Evolutionary conservation across 2,113 vertebrate genomes (phyloP).

Genomic region (Phalacrocorax carbo): DNA sequence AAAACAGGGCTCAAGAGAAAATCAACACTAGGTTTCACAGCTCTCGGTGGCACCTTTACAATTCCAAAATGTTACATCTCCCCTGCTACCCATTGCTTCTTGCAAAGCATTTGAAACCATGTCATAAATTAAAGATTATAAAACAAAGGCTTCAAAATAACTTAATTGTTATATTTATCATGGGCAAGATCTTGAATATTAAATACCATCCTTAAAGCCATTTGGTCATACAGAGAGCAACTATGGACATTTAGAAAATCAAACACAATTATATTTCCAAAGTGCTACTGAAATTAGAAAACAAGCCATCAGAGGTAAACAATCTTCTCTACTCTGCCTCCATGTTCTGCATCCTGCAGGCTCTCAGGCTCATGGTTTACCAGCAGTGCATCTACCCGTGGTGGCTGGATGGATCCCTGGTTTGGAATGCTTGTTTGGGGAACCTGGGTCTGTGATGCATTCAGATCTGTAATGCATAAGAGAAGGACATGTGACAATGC

Average conservation of each 20-base stretch:
- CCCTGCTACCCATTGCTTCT: background rate
- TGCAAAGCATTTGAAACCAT: slow-evolving; percentile 31
- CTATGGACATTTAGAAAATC: slow-evolving; percentile 31
- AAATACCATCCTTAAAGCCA: slow-evolving; percentile 58
- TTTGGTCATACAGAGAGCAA: slow-evolving; percentile 7
- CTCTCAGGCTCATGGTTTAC: slow-evolving; percentile 56
- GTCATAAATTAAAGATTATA: slow-evolving; percentile 60
- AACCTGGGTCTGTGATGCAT: slow-evolving; percentile 24
- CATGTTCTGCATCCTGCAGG: slow-evolving; percentile 70
- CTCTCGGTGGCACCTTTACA: background rate
- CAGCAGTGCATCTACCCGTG: slow-evolving; percentile 34
- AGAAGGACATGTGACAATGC: slow-evolving; percentile 2
- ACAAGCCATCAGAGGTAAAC: slow-evolving; percentile 85
- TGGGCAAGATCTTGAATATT: slow-evolving; percentile 31
- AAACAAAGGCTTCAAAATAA: slow-evolving; percentile 65
- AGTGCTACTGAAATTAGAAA: slow-evolving; percentile 48
- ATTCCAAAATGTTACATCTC: background rate
- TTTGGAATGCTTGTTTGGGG: background rate
- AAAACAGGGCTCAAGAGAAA: background rate
- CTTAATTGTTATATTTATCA: slow-evolving; percentile 62
- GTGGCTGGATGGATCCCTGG: background rate
- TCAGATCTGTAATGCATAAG: slow-evolving; percentile 74
- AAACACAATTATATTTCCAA: background rate
- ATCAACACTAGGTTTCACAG: background rate
- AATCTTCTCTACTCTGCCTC: slow-evolving; percentile 80